Evolutionary conservation across 1,140 invertebrate genomes (phyloP).

Genomic region (Himalopsyche phryganea): DNA sequence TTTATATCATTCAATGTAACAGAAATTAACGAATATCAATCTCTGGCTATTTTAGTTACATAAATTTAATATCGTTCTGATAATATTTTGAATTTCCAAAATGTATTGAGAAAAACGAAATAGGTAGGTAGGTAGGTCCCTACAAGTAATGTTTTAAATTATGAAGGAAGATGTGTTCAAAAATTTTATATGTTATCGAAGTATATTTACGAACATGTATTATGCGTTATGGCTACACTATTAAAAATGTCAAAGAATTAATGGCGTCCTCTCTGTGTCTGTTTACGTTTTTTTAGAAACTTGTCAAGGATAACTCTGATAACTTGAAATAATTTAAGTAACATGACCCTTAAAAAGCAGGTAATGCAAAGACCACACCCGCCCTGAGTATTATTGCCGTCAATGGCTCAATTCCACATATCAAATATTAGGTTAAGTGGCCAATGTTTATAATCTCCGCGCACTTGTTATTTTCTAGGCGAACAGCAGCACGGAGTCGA

Average conservation of each 20-base stretch:
- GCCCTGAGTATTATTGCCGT: conserved; percentile 4
- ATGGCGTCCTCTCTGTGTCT: conserved; percentile 33
- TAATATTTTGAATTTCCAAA: no score
- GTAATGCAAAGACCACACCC: conserved; percentile 11
- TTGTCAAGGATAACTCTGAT: conserved; percentile 24
- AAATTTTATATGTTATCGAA: no score
- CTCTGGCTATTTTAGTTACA: no score
- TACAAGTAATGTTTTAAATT: no score
- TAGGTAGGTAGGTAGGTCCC: no score
- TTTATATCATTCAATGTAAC: no score
- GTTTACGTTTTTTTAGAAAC: conserved; percentile 33
- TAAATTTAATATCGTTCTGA: no score
- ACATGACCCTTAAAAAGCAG: conserved; percentile 28
- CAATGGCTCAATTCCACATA: conserved; percentile 4
- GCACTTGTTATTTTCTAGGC: conserved; percentile 39
- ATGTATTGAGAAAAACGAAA: no score
- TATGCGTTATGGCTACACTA: conserved; percentile 22
- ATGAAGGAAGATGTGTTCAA: no score
- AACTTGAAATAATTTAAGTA: conserved; percentile 18
- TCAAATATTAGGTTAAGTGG: conserved; percentile 29
- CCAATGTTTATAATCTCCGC: conserved; percentile 26
- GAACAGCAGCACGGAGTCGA: conserved; percentile 60
- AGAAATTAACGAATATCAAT: no score
- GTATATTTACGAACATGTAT: conserved; percentile 10
- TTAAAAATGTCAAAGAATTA: conserved; percentile 33